phyloP scores from a whole-genome alignment of 1,140 invertebrate species.

The Pentalonia nigronervosa region DNA sequence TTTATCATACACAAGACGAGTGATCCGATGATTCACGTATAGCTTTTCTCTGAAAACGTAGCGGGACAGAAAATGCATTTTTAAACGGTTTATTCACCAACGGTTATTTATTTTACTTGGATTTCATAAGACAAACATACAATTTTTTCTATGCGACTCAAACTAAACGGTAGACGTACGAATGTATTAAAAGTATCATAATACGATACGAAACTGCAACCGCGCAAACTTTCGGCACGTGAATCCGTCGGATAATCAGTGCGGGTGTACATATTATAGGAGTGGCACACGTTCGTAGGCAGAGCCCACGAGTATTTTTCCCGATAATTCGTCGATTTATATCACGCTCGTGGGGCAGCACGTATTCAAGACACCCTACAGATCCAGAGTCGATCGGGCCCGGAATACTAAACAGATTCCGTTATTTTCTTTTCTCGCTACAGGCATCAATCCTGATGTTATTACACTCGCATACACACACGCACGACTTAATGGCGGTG shows the following conservation, averaged over 20 bases:
- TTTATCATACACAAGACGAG: not conserved
- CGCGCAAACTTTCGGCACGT: not conserved
- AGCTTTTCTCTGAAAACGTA: not conserved
- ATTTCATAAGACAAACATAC: not conserved
- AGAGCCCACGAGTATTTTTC: conserved; percentile 17
- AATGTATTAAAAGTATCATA: not conserved
- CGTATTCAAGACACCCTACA: conserved; percentile 39
- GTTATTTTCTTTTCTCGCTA: conserved; percentile 38
- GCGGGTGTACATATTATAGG: not conserved
- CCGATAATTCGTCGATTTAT: conserved; percentile 51
- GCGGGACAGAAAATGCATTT: not conserved
- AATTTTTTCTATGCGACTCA: not conserved
- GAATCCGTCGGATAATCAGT: not conserved
- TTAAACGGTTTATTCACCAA: not conserved
- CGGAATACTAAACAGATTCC: conserved; percentile 38
- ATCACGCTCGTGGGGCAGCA: not conserved
- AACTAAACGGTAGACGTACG: not conserved
- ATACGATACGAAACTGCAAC: not conserved
- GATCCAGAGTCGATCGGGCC: not conserved
- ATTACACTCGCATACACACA: conserved; percentile 2
- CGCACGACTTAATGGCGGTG: not conserved
- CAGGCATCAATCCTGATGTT: conserved; percentile 20
- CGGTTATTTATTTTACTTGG: not conserved
- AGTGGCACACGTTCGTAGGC: not conserved
- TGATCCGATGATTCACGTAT: not conserved